Evolutionary conservation across 2,888 invertebrate species (phyloP).

Genomic region (Hydrotaea diabolus): DNA sequence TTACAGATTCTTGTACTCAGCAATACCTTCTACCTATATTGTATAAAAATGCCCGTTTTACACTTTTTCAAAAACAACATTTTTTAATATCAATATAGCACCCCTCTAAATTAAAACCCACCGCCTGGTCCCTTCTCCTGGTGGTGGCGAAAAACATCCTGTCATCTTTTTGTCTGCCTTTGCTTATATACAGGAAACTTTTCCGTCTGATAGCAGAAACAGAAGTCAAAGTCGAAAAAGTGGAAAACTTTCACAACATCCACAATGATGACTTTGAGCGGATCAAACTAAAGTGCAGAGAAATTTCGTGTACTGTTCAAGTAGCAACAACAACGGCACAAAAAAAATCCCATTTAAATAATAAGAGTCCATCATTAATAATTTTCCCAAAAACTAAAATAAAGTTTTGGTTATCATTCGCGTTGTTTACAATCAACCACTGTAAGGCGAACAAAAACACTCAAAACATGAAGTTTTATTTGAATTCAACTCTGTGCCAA

Average conservation of each 20-base stretch:
- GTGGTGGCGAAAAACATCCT: background rate
- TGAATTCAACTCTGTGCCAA: conserved; percentile 29
- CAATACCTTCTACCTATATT: too few relatives aligned
- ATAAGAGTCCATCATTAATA: conserved; percentile 57
- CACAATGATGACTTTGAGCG: background rate
- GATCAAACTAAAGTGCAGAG: background rate
- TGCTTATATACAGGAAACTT: conserved; percentile 19
- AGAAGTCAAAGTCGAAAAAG: background rate
- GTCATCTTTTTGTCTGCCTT: background rate
- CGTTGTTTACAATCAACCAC: conserved; percentile 46
- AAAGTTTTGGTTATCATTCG: background rate
- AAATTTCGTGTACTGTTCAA: background rate
- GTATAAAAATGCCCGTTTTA: too few relatives aligned
- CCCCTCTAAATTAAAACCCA: background rate
- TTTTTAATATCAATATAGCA: too few relatives aligned
- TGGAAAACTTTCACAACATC: conserved; percentile 19
- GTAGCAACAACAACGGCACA: background rate
- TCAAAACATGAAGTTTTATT: conserved; percentile 50
- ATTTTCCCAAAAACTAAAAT: conserved; percentile 45
- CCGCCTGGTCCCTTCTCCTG: background rate
- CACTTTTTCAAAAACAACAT: background rate
- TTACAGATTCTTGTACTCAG: too few relatives aligned
- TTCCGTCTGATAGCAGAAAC: conserved; percentile 5
- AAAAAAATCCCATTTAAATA: conserved; percentile 44
- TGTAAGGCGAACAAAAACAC: conserved; percentile 39